These are phyloP conservation scores for Chymomyza amoena DNA, from an alignment of 2,888 invertebrate species.

Conservation along the genomic window DNA sequence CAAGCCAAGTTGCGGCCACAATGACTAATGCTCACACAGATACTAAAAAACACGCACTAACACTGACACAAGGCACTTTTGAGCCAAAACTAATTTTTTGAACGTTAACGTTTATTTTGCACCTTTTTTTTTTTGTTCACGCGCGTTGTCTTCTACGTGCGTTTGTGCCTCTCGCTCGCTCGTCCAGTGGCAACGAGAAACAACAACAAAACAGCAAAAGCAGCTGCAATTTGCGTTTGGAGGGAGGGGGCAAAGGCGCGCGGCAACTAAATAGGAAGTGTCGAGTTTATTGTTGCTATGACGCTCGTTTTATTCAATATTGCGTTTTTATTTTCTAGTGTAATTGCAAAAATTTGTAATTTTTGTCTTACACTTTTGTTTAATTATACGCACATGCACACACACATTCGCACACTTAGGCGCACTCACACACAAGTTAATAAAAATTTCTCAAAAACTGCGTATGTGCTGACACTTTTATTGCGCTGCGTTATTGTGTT, in stretches of 20 bases:
- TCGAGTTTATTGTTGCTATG: neutral
- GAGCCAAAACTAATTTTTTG: constrained; percentile 21
- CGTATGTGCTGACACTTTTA: neutral
- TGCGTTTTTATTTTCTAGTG: neutral
- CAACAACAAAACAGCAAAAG: neutral
- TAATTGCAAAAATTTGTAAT: neutral
- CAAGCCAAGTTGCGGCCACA: constrained; percentile 18
- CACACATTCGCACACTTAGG: neutral
- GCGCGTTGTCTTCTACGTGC: neutral
- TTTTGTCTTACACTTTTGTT: neutral
- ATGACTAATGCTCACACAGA: constrained; percentile 48
- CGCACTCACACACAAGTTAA: neutral
- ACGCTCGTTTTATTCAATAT: neutral
- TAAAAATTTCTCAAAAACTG: neutral
- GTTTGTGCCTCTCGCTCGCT: neutral
- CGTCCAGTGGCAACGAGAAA: neutral
- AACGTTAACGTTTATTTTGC: constrained; percentile 7
- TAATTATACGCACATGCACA: neutral
- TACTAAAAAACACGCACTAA: constrained; percentile 23
- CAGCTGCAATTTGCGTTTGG: neutral
- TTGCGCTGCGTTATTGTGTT: neutral
- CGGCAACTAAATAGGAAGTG: neutral
- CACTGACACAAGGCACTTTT: constrained; percentile 11
- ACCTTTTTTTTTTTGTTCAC: neutral
- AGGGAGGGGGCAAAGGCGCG: neutral